Conservation (phyloP, 2,113 vertebrate genomes). For the Ceyx cyanopectus region DNA sequence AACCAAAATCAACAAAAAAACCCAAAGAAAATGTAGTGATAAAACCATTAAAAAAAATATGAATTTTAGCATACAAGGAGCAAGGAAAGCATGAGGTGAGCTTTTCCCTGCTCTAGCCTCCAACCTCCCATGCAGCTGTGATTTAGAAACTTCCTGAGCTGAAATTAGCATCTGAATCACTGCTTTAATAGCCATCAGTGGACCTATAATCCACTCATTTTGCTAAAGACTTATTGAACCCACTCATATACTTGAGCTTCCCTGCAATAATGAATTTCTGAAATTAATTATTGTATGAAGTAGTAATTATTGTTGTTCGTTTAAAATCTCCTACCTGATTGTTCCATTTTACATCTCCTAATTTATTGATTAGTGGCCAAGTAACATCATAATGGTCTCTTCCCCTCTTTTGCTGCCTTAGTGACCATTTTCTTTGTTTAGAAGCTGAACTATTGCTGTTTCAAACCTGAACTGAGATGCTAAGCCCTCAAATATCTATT, state of each 20-base stretch:
- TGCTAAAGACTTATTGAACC: constrained; percentile 3
- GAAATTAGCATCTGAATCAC: constrained; percentile 43
- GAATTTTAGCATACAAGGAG: background rate
- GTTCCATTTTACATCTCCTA: background rate
- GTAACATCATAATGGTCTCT: background rate
- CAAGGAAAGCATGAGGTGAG: background rate
- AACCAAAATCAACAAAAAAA: no score
- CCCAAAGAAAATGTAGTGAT: no score
- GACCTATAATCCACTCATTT: constrained; percentile 31
- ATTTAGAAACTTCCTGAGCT: constrained; percentile 38
- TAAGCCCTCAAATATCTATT: background rate
- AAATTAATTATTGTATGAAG: constrained; percentile 47
- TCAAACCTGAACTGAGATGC: background rate
- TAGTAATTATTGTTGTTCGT: constrained; percentile 52
- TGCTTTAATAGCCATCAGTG: constrained; percentile 32
- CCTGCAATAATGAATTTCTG: constrained; percentile 5
- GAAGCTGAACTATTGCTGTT: background rate
- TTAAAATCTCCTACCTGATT: constrained; percentile 34
- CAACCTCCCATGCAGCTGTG: background rate
- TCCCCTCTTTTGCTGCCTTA: background rate
- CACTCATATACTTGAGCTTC: constrained; percentile 11
- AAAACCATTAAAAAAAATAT: background rate
- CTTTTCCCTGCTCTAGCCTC: background rate
- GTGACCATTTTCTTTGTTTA: background rate
- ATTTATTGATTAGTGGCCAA: constrained; percentile 32